A percentile compares a stretch with the other conserved stretches of the same genome.
phyloP scores from a whole-genome alignment of 2,888 invertebrate species.

The Charanyca ferruginea region DNA sequence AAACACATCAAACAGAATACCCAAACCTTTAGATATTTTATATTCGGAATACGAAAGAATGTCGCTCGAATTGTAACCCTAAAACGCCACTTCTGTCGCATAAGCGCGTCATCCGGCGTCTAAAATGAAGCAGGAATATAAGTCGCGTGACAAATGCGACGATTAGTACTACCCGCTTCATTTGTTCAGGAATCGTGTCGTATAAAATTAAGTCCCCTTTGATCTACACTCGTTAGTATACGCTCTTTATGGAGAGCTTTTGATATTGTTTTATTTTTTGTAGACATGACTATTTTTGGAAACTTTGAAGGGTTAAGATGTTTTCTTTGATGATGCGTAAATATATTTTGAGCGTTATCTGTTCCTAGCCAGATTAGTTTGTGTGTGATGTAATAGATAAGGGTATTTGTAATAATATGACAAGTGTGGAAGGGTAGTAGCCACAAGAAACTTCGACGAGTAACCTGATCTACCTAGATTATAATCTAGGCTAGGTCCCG shows the following conservation, averaged over 20 bases:
- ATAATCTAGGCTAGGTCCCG: background rate
- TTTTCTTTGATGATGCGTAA: constrained; percentile 41
- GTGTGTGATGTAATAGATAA: background rate
- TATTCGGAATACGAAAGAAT: constrained; percentile 34
- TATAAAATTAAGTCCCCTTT: constrained; percentile 62
- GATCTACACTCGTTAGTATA: constrained; percentile 65
- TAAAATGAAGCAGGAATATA: constrained; percentile 41
- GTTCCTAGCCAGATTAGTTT: background rate
- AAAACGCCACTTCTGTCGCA: constrained; percentile 14
- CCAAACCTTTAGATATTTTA: constrained; percentile 27
- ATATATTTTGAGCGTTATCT: constrained; percentile 25
- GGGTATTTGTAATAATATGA: background rate
- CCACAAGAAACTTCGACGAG: background rate
- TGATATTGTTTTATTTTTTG: constrained; percentile 43
- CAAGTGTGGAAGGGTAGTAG: background rate
- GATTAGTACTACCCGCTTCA: constrained; percentile 65
- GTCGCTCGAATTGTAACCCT: constrained; percentile 42
- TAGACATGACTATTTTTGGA: constrained; percentile 53
- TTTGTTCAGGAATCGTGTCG: constrained; percentile 72
- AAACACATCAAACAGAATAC: constrained; percentile 32
- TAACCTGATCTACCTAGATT: background rate
- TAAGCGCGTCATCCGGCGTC: constrained; percentile 46
- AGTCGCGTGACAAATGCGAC: constrained; percentile 61
- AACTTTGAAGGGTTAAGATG: constrained; percentile 31
- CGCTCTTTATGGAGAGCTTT: constrained; percentile 41